Evolutionary conservation across 1,140 invertebrate species (phyloP).

Genomic region (Caerostris extrusa): DNA sequence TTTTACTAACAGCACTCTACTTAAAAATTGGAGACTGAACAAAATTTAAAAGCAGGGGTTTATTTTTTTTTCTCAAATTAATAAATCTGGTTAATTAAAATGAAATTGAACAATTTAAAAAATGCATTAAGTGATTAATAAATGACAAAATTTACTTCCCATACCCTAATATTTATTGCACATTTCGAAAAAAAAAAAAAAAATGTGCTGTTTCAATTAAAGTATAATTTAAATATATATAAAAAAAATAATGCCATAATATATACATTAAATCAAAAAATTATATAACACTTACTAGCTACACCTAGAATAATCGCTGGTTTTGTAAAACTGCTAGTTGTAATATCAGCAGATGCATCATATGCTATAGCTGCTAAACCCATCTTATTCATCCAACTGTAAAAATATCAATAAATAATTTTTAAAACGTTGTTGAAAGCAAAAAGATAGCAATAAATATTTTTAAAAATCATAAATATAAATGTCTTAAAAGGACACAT

Average conservation of each 20-base stretch:
- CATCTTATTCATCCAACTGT: constrained; percentile 84
- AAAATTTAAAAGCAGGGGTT: too few species aligned
- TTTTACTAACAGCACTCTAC: too few species aligned
- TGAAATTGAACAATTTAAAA: too few species aligned
- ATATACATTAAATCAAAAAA: constrained; percentile 13
- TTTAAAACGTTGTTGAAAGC: not conserved
- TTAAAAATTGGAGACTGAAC: too few species aligned
- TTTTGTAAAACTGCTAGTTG: constrained; percentile 79
- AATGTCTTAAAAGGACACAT: too few species aligned
- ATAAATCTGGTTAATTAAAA: too few species aligned
- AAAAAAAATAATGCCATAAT: not conserved
- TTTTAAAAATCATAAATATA: too few species aligned
- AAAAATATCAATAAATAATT: constrained; percentile 35
- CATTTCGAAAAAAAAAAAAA: not conserved
- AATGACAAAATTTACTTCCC: not conserved
- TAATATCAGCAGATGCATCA: constrained; percentile 60
- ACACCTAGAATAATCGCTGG: constrained; percentile 78
- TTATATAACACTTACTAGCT: constrained; percentile 69
- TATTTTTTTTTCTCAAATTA: too few species aligned
- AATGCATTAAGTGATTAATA: too few species aligned
- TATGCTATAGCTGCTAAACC: constrained; percentile 82
- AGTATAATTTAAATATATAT: not conserved
- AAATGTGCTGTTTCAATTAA: not conserved
- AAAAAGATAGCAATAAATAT: too few species aligned
- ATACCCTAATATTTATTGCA: not conserved